phyloP scores from a whole-genome alignment of 1,140 invertebrate genomes.

The Dreissena polymorpha region DNA sequence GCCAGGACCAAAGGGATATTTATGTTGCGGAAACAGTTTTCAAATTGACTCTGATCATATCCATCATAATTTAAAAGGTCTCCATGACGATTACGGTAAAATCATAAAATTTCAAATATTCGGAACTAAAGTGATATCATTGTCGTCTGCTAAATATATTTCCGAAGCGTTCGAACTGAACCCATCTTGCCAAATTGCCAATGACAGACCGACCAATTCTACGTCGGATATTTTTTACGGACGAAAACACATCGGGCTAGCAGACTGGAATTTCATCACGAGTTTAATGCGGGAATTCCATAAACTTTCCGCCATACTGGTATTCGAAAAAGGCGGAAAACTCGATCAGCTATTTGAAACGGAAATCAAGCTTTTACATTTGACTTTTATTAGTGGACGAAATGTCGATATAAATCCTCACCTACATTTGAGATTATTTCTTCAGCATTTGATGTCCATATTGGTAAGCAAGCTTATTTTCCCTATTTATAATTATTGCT shows the following conservation, averaged over 20 bases:
- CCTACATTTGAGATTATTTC: conserved; percentile 19
- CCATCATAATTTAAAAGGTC: conserved; percentile 26
- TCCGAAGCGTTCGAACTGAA: conserved; percentile 17
- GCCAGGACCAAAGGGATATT: too few relatives aligned
- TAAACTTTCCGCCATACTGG: conserved; percentile 6
- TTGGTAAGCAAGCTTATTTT: conserved; percentile 52
- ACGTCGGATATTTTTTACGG: conserved; percentile 45
- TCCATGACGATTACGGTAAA: conserved; percentile 36
- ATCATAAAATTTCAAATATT: too few relatives aligned
- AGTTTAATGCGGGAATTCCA: conserved; percentile 35
- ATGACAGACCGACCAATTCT: conserved; percentile 39
- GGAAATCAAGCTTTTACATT: conserved; percentile 33
- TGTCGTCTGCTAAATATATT: too few relatives aligned
- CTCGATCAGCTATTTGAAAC: conserved; percentile 13
- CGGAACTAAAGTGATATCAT: too few relatives aligned
- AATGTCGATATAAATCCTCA: conserved; percentile 21
- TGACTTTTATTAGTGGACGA: conserved; percentile 9
- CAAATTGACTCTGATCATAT: conserved; percentile 35
- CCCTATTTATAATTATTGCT: too few relatives aligned
- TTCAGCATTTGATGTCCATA: conserved; percentile 29
- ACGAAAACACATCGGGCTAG: conserved; percentile 44
- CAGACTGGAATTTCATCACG: conserved; percentile 22
- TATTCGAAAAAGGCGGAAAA: conserved; percentile 25
- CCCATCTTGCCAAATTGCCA: conserved; percentile 25
- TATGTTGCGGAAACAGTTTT: too few relatives aligned